Conservation (phyloP, 2,888 invertebrate genomes). For the Thumatha senex region DNA sequence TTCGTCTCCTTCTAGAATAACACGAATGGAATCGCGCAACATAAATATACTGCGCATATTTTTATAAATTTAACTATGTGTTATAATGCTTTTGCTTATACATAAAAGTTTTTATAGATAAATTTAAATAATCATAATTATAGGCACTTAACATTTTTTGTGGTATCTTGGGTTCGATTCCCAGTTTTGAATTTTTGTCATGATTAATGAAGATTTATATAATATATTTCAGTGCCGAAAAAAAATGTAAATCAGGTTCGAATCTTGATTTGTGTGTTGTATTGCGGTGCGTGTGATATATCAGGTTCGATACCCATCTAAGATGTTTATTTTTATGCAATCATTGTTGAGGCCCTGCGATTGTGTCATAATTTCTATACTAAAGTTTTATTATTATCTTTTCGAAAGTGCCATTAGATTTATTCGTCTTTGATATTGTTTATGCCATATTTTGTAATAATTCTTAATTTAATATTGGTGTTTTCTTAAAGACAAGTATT, state of each 20-base stretch:
- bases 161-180: too few relatives aligned
- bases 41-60: too few relatives aligned
- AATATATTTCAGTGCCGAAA: not conserved
- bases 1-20: too few relatives aligned
- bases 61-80: too few relatives aligned
- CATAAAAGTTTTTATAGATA: too few relatives aligned
- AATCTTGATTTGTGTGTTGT: slow-evolving; percentile 14
- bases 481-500: not conserved
- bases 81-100: too few relatives aligned
- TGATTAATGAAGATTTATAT: not conserved
- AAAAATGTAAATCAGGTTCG: slow-evolving; percentile 22
- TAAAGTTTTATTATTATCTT: not conserved
- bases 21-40: too few relatives aligned
- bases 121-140: too few relatives aligned
- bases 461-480: not conserved
- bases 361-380: too few relatives aligned
- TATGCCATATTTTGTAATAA: not conserved
- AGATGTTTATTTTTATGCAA: not conserved
- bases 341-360: not conserved
- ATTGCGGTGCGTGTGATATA: slow-evolving; percentile 2
- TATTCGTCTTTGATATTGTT: slow-evolving; percentile 4
- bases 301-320: slow-evolving; percentile 9
- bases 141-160: too few relatives aligned
- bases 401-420: not conserved
- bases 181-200: not conserved